Conservation (phyloP, 1,140 invertebrate genomes). For the Trichonephila inaurata region DNA sequence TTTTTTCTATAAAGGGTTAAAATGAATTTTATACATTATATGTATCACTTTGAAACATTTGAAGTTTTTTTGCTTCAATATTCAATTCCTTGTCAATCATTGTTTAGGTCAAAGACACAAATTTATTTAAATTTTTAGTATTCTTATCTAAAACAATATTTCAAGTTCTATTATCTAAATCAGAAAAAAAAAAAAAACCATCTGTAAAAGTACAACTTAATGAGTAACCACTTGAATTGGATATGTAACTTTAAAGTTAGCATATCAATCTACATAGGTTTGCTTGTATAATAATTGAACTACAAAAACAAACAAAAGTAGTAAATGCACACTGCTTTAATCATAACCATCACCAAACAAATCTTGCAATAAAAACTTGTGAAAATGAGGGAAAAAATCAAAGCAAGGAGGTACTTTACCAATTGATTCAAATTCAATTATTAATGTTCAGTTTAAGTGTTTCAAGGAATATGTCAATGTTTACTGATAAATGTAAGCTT, state of each 20-base stretch:
- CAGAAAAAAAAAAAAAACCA: no score
- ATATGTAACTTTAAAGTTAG: neutral
- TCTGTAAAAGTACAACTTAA: neutral
- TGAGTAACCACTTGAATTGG: neutral
- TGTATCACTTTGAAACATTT: no score
- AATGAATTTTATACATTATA: no score
- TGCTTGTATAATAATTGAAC: neutral
- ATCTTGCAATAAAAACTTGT: neutral
- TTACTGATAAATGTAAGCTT: no score
- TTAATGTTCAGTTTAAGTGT: neutral
- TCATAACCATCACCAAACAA: neutral
- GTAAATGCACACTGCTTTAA: neutral
- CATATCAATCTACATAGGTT: neutral
- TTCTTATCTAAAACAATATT: no score
- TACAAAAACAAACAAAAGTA: neutral
- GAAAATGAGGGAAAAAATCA: neutral
- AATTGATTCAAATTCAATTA: slow-evolving; percentile 12
- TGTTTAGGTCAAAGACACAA: no score
- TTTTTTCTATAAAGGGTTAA: no score
- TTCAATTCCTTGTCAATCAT: no score
- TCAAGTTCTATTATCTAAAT: no score
- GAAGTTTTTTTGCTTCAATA: no score
- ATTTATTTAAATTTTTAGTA: no score
- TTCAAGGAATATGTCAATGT: no score
- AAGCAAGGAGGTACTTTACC: slow-evolving; percentile 29